Percentiles rank a stretch among this genome's conserved stretches.
These are phyloP conservation scores for Otus sunia DNA, from an alignment of 2,113 vertebrate genomes.

Conservation along the genomic window DNA sequence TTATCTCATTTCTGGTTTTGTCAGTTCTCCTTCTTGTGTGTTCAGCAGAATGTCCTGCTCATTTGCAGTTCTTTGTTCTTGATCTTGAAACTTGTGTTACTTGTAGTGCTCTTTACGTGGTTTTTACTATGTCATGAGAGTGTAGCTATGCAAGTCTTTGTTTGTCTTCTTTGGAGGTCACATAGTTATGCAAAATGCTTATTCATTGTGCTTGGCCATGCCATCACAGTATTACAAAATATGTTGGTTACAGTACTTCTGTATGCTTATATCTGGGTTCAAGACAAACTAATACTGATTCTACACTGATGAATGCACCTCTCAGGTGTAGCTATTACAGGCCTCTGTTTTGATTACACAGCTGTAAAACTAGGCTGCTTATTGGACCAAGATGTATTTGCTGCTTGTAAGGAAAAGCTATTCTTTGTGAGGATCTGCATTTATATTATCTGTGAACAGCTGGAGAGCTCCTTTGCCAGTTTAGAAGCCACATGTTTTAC, in stretches of 20 bases:
- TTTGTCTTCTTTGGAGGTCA: not conserved
- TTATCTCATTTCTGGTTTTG: not conserved
- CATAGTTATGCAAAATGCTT: not conserved
- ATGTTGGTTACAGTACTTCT: not conserved
- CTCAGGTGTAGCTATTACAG: not conserved
- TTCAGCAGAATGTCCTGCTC: not conserved
- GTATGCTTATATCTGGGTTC: not conserved
- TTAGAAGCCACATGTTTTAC: not conserved
- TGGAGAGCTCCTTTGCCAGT: not conserved
- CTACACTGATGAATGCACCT: not conserved
- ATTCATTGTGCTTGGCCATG: not conserved
- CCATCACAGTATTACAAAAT: not conserved
- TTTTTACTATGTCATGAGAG: not conserved
- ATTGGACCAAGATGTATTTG: not conserved
- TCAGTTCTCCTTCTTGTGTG: not conserved
- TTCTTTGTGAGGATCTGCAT: not conserved
- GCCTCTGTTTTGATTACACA: not conserved
- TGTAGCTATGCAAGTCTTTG: not conserved
- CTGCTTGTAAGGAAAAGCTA: not conserved
- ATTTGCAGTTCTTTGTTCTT: not conserved
- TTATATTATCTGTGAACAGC: not conserved
- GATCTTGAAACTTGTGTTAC: not conserved
- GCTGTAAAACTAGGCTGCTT: not conserved
- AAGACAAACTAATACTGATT: not conserved
- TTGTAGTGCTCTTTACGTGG: not conserved